These are phyloP conservation scores for Diarsia rubi DNA, from an alignment of 2,888 invertebrate genomes.

Conservation along the genomic window DNA sequence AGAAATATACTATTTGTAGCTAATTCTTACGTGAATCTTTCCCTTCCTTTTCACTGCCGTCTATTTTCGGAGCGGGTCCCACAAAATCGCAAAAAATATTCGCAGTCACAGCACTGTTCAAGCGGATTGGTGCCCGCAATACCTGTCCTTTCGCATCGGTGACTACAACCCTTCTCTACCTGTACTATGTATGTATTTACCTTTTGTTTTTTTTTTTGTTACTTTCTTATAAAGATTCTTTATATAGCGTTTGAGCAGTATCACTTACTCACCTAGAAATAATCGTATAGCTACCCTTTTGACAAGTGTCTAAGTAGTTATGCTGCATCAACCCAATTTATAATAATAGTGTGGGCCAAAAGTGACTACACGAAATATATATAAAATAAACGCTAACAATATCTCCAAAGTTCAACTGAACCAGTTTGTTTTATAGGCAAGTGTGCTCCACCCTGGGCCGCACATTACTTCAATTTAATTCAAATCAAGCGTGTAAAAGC, in stretches of 20 bases:
- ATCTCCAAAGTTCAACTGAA: too few relatives aligned
- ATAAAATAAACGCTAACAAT: too few relatives aligned
- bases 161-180: constrained; percentile 42
- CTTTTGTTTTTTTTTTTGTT: constrained; percentile 6
- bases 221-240: constrained; percentile 8
- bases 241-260: background rate
- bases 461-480: too few relatives aligned
- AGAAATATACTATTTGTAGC: background rate
- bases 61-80: background rate
- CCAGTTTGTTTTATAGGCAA: too few relatives aligned
- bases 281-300: background rate
- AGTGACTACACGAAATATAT: too few relatives aligned
- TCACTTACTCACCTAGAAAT: background rate
- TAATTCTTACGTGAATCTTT: constrained; percentile 8
- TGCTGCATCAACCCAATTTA: background rate
- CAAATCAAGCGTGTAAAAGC: too few relatives aligned
- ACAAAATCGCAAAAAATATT: constrained; percentile 39
- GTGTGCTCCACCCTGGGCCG: too few relatives aligned
- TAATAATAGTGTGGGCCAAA: background rate
- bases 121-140: constrained; percentile 51
- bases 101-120: constrained; percentile 27
- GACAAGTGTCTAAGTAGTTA: background rate
- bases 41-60: background rate
- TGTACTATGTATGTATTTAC: background rate
- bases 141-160: constrained; percentile 35